Evolutionary conservation across 2,797 vertebrate genomes (phyloP).

Genomic region (Salmo trutta): DNA sequence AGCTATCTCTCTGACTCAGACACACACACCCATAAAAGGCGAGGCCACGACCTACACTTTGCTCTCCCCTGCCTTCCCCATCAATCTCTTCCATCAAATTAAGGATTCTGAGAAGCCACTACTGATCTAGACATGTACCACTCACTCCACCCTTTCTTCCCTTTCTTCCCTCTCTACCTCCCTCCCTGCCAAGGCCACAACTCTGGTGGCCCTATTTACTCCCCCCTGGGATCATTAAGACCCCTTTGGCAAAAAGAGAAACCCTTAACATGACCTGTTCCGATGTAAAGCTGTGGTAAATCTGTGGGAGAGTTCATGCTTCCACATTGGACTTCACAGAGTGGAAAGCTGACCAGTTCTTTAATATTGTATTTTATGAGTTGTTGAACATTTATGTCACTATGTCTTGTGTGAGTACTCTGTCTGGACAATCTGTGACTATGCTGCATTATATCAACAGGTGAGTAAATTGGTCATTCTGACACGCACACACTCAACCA

Average conservation of each 20-base stretch:
- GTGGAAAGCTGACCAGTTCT: neutral
- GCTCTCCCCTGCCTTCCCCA: slow-evolving; percentile 56
- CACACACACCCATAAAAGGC: slow-evolving; percentile 28
- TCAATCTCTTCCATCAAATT: slow-evolving; percentile 76
- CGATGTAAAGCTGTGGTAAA: neutral
- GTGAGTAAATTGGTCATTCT: slow-evolving; percentile 1
- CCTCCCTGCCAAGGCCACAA: slow-evolving; percentile 24
- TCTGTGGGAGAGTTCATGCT: neutral
- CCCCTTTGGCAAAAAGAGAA: slow-evolving; percentile 38
- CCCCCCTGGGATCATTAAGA: slow-evolving; percentile 50
- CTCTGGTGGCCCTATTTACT: slow-evolving; percentile 59
- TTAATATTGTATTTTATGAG: neutral
- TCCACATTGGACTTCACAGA: neutral
- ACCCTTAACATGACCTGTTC: slow-evolving; percentile 22
- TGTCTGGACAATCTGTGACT: neutral
- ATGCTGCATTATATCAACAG: neutral
- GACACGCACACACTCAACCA: slow-evolving; percentile 6
- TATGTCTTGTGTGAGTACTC: neutral
- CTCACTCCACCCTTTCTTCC: slow-evolving; percentile 41
- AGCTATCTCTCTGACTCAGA: no score
- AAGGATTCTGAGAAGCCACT: slow-evolving; percentile 68
- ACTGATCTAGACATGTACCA: slow-evolving; percentile 67
- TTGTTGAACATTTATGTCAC: neutral
- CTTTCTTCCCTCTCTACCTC: neutral
- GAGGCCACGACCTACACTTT: slow-evolving; percentile 44